phyloP scores from a whole-genome alignment of 2,797 vertebrate species.

The Urophycis tenuis region DNA sequence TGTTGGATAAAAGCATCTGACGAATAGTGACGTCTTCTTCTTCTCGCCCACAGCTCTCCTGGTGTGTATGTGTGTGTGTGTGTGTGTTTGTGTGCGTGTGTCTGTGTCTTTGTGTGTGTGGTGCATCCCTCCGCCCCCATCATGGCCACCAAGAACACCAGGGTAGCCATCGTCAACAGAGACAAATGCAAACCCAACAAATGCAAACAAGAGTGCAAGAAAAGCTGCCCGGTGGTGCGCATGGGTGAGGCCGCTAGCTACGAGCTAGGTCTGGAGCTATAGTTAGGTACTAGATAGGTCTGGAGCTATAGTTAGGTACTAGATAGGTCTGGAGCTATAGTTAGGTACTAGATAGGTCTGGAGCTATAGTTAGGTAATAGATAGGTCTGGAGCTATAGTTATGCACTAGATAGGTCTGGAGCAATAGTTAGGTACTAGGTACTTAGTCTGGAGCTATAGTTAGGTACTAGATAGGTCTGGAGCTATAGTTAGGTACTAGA shows the following conservation, averaged over 20 bases:
- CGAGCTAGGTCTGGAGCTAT: no score
- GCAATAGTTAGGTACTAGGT: no score
- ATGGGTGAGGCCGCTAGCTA: slow-evolving; percentile 76
- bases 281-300: neutral
- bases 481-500: no score
- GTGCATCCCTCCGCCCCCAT: slow-evolving; percentile 35
- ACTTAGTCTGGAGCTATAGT: no score
- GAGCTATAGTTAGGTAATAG: no score
- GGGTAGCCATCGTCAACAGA: slow-evolving; percentile 97
- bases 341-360: no score
- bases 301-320: neutral
- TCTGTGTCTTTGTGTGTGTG: neutral
- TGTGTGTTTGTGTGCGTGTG: neutral
- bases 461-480: no score
- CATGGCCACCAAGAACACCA: slow-evolving; percentile 98
- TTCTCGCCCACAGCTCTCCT: neutral
- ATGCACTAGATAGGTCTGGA: no score
- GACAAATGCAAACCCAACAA: slow-evolving; percentile 99
- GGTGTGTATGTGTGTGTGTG: neutral
- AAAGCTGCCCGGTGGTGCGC: slow-evolving; percentile 95
- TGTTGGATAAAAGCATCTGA: neutral
- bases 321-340: neutral
- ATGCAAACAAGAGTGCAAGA: slow-evolving; percentile 97
- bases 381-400: no score
- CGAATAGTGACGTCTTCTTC: neutral